phyloP scores from a whole-genome alignment of 2,113 vertebrate species.

The Etheostoma cragini region DNA sequence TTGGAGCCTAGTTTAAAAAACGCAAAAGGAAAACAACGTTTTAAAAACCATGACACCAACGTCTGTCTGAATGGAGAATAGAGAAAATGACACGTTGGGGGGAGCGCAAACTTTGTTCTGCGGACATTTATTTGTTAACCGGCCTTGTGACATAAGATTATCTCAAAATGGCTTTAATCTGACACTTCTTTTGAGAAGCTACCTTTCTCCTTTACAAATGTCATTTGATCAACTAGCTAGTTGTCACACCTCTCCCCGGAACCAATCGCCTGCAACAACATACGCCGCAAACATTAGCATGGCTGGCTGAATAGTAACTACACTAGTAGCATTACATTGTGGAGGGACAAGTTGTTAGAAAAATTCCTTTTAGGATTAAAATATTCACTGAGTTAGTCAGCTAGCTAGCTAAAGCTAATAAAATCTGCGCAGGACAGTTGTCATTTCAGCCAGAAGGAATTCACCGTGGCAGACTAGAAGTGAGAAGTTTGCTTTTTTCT shows the following conservation, averaged over 20 bases:
- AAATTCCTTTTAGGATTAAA: background rate
- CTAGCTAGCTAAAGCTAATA: background rate
- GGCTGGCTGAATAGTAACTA: background rate
- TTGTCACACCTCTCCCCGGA: background rate
- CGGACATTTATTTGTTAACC: too few species aligned
- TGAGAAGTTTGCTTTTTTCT: background rate
- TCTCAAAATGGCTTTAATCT: too few species aligned
- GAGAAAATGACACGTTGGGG: too few species aligned
- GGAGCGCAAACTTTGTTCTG: too few species aligned
- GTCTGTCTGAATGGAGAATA: too few species aligned
- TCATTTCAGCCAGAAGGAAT: too few species aligned
- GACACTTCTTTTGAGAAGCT: background rate
- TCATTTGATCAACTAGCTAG: background rate
- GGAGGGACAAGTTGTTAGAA: too few species aligned
- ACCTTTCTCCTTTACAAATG: background rate
- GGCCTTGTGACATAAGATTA: too few species aligned
- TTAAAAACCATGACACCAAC: too few species aligned
- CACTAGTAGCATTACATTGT: background rate
- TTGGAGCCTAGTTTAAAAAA: too few species aligned
- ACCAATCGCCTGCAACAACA: background rate
- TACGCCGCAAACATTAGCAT: background rate
- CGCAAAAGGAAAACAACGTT: too few species aligned
- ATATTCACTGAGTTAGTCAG: too few species aligned
- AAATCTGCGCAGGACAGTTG: background rate
- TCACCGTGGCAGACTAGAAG: background rate